Evolutionary conservation across 2,113 vertebrate species (phyloP), one percentile per base, ranked within the genome.

Genomic region (Nesospiza acunhae): DNA sequence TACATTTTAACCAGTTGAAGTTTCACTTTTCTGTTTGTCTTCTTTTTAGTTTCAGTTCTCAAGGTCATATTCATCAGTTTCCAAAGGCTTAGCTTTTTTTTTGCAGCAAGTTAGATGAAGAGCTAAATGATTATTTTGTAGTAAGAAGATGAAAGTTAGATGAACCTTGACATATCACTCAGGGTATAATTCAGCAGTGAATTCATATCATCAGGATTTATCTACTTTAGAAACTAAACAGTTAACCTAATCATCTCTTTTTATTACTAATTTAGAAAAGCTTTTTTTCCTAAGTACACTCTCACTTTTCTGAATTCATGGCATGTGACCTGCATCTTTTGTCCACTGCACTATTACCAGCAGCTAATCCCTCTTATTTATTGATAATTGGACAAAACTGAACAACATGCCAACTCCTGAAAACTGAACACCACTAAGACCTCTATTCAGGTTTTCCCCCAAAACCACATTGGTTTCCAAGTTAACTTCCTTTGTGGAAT

Each of bases 371-470:
- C 97, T 97, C 97, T 98, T 98, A 97, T 98, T 98, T 98, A 98
- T 97, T 97, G 98, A 97, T 98, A 98, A 98, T 98, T 98, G 98
- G 97, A 98, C 97, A 97, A 98, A 98, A 98, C 97, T 98, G 96
- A 98, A 98, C 97, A 97, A 97, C 97, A 89, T 96, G 97, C 97
- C 97, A 97, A 69, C 94, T 97, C 75, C 96, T 93, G 93, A 97
- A 97, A 97, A 97, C 84, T 63, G 94, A 96, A 88, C 86, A 2
- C 94, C 88, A 94, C 97, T 96, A 94, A 97, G 91, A 89, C 69
- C 75, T 96, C 98, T 98, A 98, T 98, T 98, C 97, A 98, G 69
- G 50, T 93, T 94, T 95, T 91, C 64, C 84, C 77, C 42, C 62
- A 28, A 97, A 97, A 95, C 91, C 95, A 97, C 97, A 95, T 89